phyloP scores from a whole-genome alignment of 2,888 invertebrate genomes.

The Aporophyla nigra region DNA sequence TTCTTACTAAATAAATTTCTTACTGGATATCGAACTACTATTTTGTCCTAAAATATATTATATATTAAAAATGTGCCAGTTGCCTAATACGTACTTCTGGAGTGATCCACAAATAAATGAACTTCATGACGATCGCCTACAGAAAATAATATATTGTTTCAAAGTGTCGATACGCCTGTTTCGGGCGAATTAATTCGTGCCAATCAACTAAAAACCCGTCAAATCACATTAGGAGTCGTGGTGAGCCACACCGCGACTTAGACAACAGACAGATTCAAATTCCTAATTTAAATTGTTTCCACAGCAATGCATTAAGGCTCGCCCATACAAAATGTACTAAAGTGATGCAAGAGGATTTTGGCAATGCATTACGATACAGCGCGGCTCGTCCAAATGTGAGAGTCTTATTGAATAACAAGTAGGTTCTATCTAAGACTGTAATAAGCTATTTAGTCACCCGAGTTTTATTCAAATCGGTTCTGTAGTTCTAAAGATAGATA shows the following conservation, averaged over 20 bases:
- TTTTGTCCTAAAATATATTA: no score
- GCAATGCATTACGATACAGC: background rate
- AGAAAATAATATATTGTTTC: no score
- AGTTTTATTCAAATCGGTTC: constrained; percentile 35
- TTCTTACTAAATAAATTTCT: no score
- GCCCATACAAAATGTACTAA: background rate
- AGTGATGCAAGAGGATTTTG: background rate
- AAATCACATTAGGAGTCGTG: background rate
- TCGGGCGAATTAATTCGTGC: no score
- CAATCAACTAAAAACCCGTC: background rate
- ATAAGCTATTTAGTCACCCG: background rate
- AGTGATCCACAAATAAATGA: no score
- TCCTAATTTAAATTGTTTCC: background rate
- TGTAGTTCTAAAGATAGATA: constrained; percentile 42
- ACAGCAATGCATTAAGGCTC: background rate
- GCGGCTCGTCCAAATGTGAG: background rate
- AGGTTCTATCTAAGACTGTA: background rate
- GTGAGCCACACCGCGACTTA: background rate
- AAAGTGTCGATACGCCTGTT: no score
- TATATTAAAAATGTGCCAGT: no score
- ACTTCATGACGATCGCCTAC: no score
- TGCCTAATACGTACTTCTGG: no score
- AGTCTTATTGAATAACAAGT: background rate
- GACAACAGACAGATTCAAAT: background rate
- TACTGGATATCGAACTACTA: no score